Base-by-base conservation (phyloP, 2,888 invertebrate genomes). In the Eupithecia subfuscata region DNA sequence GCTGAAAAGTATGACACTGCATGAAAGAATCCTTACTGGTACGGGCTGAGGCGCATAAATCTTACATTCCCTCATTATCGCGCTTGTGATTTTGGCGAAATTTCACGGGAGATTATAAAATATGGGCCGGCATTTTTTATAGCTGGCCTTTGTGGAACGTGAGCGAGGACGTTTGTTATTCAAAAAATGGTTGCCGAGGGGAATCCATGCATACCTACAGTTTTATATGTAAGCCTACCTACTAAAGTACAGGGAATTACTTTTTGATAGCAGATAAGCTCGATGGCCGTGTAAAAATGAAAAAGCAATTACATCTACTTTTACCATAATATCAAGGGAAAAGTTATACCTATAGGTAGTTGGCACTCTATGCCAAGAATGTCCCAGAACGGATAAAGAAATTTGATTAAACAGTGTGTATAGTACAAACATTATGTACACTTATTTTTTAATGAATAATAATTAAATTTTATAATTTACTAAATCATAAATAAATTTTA, bases 61-160 rank as follows among this genome's bases (percentile, higher is more conserved):
- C 80, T 74, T 79, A 70, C 73, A 78, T 73, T 76, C 75, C 75
- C 79, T 80, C 79, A 79, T 80, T 80, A 79, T 73, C 78, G 70
- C 74, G 65, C 70, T 70, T 75, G 71, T 73, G 70, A 76, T 78
- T 76, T 75, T 75, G 73, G 75, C 77, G 37, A 77, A 79, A 80
- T 75, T 69, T 75, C 40, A 79, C 69, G 45, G 72, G 18, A 76
- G 74, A 79, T 77, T 80, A 77, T 75, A 77, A 80, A 76, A 77
- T 78, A 75, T 77, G 70, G 34, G 43, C 40, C 64, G 60, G 69
- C 68, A 74, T 75, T 78, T 67, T 75, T 78, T 64, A 75, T n/a
- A 63, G n/a, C 73, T 37, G 37, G 45, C 65, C 65, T 65, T 74
- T 69, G 73, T 71, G 37, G 37, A 63, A 71, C 30, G 45, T 67